Evolutionary conservation across 2,888 invertebrate genomes (phyloP).

Genomic region (Agriotes lineatus): DNA sequence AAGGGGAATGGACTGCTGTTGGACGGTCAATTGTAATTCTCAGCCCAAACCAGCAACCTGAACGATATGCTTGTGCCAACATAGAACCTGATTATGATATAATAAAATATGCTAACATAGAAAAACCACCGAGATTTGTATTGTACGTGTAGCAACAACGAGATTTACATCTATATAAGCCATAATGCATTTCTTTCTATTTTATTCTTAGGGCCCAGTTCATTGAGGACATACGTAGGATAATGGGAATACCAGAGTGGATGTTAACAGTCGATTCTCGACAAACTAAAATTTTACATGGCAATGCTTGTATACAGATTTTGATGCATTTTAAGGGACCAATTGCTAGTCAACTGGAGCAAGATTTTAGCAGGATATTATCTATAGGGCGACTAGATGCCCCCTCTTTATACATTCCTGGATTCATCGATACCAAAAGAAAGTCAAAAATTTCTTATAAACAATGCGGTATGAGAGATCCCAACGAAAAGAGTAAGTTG

Average conservation of each 20-base stretch:
- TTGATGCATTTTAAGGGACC: conserved; percentile 89
- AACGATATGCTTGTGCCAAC: conserved; percentile 90
- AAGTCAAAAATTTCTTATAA: conserved; percentile 80
- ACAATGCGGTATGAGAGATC: conserved; percentile 82
- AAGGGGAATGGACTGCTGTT: conserved; percentile 80
- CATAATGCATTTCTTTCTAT: too few relatives aligned
- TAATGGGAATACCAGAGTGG: conserved; percentile 92
- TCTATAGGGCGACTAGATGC: conserved; percentile 80
- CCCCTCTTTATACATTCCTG: conserved; percentile 84
- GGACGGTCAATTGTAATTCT: conserved; percentile 89
- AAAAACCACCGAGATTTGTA: conserved; percentile 89
- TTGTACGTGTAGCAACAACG: conserved; percentile 73
- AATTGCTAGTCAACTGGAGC: conserved; percentile 81
- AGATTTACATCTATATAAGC: too few relatives aligned
- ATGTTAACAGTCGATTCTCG: conserved; percentile 88
- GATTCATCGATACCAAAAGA: conserved; percentile 78
- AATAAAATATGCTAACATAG: conserved; percentile 88
- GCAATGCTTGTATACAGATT: conserved; percentile 86
- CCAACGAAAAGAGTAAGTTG: conserved; percentile 72
- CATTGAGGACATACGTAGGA: conserved; percentile 81
- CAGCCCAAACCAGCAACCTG: conserved; percentile 77
- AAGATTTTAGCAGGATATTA: conserved; percentile 82
- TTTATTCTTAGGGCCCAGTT: conserved; percentile 81
- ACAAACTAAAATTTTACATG: conserved; percentile 81
- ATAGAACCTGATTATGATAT: conserved; percentile 92